These are phyloP conservation scores for Panthera tigris DNA, from an alignment of 2,113 vertebrate genomes.

Conservation along the genomic window DNA sequence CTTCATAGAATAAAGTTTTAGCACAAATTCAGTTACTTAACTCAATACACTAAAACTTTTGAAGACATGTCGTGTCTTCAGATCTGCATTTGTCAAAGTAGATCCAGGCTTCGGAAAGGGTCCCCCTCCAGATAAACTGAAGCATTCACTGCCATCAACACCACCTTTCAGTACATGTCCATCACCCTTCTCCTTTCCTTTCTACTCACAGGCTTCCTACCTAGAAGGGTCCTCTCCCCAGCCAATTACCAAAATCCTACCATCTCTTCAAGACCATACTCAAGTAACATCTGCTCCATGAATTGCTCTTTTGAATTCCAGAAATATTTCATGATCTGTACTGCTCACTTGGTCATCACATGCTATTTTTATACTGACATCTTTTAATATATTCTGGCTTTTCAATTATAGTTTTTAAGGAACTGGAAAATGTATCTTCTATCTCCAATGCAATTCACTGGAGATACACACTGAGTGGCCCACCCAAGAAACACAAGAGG, in stretches of 20 bases:
- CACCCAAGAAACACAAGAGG: not conserved
- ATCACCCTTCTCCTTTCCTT: not conserved
- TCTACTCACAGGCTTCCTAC: not conserved
- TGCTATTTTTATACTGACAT: not conserved
- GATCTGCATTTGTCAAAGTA: not conserved
- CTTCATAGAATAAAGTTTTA: slow-evolving; percentile 14
- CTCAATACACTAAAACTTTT: not conserved
- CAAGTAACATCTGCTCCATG: not conserved
- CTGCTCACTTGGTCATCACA: not conserved
- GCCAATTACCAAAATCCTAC: not conserved
- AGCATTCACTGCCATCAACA: not conserved
- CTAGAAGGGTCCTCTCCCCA: not conserved
- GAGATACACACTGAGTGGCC: not conserved
- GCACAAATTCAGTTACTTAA: not conserved
- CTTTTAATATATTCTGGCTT: slow-evolving; percentile 40
- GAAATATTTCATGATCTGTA: not conserved
- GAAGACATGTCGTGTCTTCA: not conserved
- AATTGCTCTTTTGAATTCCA: not conserved
- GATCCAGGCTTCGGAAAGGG: not conserved
- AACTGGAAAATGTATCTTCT: not conserved
- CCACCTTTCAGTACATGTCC: not conserved
- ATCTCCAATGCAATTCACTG: not conserved
- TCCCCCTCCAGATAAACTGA: not conserved
- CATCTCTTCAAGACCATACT: not conserved
- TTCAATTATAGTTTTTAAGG: not conserved